Conservation (phyloP, 2,888 invertebrate genomes). For the Pandemis corylana region DNA sequence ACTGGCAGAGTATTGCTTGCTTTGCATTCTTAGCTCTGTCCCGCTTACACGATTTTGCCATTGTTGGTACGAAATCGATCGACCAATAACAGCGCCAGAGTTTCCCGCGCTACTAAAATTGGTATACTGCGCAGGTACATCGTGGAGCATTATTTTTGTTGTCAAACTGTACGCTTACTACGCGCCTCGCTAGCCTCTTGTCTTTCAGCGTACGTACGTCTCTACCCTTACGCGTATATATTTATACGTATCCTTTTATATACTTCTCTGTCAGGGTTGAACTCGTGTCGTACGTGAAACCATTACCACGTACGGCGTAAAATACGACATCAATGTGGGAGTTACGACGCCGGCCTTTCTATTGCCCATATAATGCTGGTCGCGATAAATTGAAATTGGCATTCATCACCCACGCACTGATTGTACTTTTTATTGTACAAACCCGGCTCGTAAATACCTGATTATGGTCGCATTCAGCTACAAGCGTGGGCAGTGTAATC, state of each 20-base stretch:
- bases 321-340: conserved; percentile 73
- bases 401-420: conserved; percentile 68
- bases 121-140: no score
- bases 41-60: no score
- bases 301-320: conserved; percentile 72
- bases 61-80: no score
- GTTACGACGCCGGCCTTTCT: conserved; percentile 68
- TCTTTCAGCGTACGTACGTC: no score
- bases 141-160: no score
- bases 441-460: conserved; percentile 48
- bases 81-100: no score
- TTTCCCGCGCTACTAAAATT: no score
- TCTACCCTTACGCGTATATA: neutral
- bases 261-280: conserved; percentile 52
- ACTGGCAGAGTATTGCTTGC: no score
- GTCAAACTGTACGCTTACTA: no score
- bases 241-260: neutral
- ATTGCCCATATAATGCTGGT: conserved; percentile 68
- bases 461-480: conserved; percentile 47
- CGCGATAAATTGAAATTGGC: conserved; percentile 76
- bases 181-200: no score
- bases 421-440: conserved; percentile 66
- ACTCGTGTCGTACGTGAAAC: conserved; percentile 63
- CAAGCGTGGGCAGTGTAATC: conserved; percentile 6
- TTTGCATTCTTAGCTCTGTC: no score